Percentiles rank a stretch among this genome's conserved stretches.
phyloP scores from a whole-genome alignment of 1,140 invertebrate genomes.

The Tetragnatha versicolor region DNA sequence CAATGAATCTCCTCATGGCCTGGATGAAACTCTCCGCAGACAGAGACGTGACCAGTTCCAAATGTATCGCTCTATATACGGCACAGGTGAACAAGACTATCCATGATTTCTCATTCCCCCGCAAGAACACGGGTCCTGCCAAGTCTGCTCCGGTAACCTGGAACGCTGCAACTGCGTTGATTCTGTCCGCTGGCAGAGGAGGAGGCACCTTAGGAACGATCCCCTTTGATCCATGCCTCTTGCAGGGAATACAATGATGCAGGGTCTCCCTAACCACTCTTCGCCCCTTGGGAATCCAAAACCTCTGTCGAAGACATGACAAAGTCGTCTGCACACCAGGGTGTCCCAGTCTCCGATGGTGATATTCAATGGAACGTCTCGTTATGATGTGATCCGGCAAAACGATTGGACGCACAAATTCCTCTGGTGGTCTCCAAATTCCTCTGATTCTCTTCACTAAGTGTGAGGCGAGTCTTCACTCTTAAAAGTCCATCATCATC shows the following conservation, averaged over 20 bases:
- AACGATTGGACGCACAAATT: background rate
- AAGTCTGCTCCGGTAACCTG: background rate
- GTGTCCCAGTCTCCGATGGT: background rate
- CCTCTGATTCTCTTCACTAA: background rate
- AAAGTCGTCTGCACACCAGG: background rate
- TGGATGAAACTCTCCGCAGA: slow-evolving; percentile 51
- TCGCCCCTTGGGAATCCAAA: background rate
- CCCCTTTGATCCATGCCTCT: background rate
- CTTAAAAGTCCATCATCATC: background rate
- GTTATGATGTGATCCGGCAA: too few species aligned
- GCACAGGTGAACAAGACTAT: slow-evolving; percentile 33
- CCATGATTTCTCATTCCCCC: background rate
- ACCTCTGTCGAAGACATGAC: background rate
- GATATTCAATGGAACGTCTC: background rate
- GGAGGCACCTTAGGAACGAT: background rate
- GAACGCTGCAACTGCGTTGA: background rate
- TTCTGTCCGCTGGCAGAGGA: background rate
- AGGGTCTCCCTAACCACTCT: background rate
- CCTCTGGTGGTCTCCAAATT: too few species aligned
- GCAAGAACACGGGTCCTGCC: background rate
- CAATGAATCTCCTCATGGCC: background rate
- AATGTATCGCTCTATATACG: slow-evolving; percentile 63
- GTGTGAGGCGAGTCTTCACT: background rate
- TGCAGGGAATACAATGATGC: background rate
- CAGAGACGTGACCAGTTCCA: slow-evolving; percentile 59